Conservation (phyloP, 2,888 invertebrate species). For the Cataglyphis cursor region DNA sequence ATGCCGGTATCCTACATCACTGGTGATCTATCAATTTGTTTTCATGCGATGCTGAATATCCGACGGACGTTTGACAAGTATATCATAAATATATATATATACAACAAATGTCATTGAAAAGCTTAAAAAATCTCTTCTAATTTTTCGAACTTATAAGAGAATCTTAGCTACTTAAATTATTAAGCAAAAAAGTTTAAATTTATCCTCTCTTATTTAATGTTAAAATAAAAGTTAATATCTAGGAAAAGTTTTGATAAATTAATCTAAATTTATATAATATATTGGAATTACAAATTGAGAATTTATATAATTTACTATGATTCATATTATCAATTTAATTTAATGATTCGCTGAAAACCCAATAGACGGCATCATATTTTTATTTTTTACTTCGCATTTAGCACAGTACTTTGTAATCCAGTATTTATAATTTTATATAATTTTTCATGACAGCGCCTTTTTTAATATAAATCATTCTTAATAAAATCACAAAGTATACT, state of each 20-base stretch:
- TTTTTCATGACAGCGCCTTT: neutral
- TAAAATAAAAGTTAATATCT: neutral
- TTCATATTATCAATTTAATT: neutral
- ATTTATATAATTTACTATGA: neutral
- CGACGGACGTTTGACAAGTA: slow-evolving; percentile 30
- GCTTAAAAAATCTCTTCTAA: neutral
- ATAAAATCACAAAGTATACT: neutral
- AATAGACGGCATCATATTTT: neutral
- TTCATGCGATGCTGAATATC: slow-evolving; percentile 33
- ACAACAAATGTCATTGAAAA: neutral
- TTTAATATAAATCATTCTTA: neutral
- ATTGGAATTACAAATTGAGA: neutral
- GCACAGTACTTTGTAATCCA: slow-evolving; percentile 7
- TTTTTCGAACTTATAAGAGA: neutral
- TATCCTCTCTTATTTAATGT: neutral
- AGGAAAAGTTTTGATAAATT: neutral
- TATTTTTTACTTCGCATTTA: neutral
- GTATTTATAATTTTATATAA: neutral
- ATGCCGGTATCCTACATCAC: slow-evolving; percentile 30
- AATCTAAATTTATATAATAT: neutral
- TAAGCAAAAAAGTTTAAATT: neutral
- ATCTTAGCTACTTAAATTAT: neutral
- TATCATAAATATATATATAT: neutral
- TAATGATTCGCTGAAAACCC: neutral
- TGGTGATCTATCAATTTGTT: slow-evolving; percentile 52